phyloP scores from a whole-genome alignment of 2,797 vertebrate species.

The Microctenopoma steveboyesi region DNA sequence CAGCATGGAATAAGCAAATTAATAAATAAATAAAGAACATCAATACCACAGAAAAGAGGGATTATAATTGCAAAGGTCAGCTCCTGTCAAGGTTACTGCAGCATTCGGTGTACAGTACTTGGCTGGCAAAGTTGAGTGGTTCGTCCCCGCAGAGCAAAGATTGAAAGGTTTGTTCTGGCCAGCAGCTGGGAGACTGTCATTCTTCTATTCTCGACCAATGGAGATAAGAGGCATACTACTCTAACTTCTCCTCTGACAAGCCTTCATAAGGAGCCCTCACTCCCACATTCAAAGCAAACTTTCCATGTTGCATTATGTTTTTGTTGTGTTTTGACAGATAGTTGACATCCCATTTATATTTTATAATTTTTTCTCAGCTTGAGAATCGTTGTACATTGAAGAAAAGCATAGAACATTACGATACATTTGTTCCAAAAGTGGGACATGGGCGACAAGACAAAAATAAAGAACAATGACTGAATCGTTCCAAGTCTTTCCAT shows the following conservation, averaged over 20 bases:
- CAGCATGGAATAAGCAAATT: slow-evolving; percentile 13
- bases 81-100: slow-evolving; percentile 78
- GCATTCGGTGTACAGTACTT: slow-evolving; percentile 51
- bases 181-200: slow-evolving; percentile 62
- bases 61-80: slow-evolving; percentile 65
- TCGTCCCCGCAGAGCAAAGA: slow-evolving; percentile 72
- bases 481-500: slow-evolving; percentile 28
- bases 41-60: slow-evolving; percentile 49
- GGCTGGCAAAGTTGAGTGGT: slow-evolving; percentile 66
- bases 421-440: slow-evolving; percentile 48
- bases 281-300: slow-evolving; percentile 24
- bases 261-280: slow-evolving; percentile 5
- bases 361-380: slow-evolving; percentile 40
- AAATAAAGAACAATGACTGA: slow-evolving; percentile 38
- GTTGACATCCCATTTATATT: slow-evolving; percentile 53
- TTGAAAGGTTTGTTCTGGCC: slow-evolving; percentile 70
- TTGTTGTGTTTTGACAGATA: slow-evolving; percentile 48
- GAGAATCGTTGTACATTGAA: slow-evolving; percentile 24
- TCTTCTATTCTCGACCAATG: slow-evolving; percentile 46
- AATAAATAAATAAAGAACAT: background rate
- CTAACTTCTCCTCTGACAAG: slow-evolving; percentile 31
- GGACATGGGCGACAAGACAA: slow-evolving; percentile 32
- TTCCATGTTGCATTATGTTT: slow-evolving; percentile 32
- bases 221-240: slow-evolving; percentile 19
- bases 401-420: slow-evolving; percentile 26